phyloP scores from a whole-genome alignment of 2,797 vertebrate genomes.

The Trichosurus vulpecula region DNA sequence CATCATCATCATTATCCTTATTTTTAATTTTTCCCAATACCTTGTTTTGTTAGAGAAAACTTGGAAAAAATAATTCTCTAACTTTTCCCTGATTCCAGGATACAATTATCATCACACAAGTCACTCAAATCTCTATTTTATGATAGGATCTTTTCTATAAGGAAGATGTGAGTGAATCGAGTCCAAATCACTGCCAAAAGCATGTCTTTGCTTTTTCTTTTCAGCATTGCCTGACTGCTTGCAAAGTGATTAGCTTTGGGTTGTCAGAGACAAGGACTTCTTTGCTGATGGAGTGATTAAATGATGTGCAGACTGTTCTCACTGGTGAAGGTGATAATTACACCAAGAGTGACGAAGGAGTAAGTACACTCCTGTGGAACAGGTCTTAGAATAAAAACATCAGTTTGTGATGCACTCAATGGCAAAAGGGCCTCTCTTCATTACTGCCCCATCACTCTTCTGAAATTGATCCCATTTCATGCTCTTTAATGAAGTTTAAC shows the following conservation, averaged over 20 bases:
- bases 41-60: not conserved
- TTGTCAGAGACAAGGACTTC: slow-evolving; percentile 69
- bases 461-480: slow-evolving; percentile 79
- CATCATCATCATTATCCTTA: not conserved
- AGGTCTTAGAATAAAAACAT: slow-evolving; percentile 71
- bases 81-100: not conserved
- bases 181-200: not conserved
- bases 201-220: slow-evolving; percentile 26
- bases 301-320: slow-evolving; percentile 67
- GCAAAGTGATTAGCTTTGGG: slow-evolving; percentile 47
- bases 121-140: not conserved
- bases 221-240: slow-evolving; percentile 46
- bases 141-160: not conserved
- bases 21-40: not conserved
- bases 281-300: slow-evolving; percentile 74
- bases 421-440: slow-evolving; percentile 68
- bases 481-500: slow-evolving; percentile 80
- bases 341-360: slow-evolving; percentile 52
- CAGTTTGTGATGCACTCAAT: slow-evolving; percentile 52
- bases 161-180: slow-evolving; percentile 1
- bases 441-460: slow-evolving; percentile 75
- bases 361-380: slow-evolving; percentile 55
- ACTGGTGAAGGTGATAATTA: slow-evolving; percentile 74
- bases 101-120: not conserved
- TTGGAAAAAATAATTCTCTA: not conserved